These are phyloP conservation scores for Cassiopea xamachana DNA, from an alignment of 30 jellyfish, hydroid and myxozoan species.

Conservation along the genomic window DNA sequence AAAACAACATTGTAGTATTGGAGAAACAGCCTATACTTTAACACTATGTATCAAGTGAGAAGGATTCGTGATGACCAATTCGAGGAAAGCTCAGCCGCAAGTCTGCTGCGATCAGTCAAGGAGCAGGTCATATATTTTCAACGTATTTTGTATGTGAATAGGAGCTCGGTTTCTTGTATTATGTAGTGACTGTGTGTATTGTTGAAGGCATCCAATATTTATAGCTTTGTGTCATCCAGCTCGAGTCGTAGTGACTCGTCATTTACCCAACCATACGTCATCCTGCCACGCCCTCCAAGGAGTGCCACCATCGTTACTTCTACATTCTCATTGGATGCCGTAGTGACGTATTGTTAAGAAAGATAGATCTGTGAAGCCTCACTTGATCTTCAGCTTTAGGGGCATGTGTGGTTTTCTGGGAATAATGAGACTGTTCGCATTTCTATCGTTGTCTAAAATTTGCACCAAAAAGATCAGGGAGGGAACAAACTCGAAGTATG, in stretches of 20 bases:
- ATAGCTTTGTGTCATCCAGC: background rate
- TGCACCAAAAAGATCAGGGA: too few relatives aligned
- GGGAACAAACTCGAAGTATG: too few relatives aligned
- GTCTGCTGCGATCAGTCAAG: conserved; percentile 74
- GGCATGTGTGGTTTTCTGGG: too few relatives aligned
- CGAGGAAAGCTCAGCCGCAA: conserved; percentile 78
- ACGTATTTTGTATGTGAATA: conserved; percentile 43
- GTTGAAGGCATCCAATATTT: conserved; percentile 4
- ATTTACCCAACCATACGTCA: background rate
- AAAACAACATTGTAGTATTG: background rate
- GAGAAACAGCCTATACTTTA: background rate
- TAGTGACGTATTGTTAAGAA: too few relatives aligned
- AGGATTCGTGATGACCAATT: conserved; percentile 31
- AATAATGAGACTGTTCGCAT: too few relatives aligned
- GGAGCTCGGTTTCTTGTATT: conserved; percentile 13
- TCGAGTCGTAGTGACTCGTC: background rate
- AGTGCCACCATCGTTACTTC: too few relatives aligned
- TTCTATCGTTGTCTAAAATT: too few relatives aligned
- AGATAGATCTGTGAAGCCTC: too few relatives aligned
- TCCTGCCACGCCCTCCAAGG: background rate
- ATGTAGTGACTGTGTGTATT: conserved; percentile 23
- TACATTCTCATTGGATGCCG: too few relatives aligned
- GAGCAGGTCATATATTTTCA: conserved; percentile 71
- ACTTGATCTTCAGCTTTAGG: too few relatives aligned
- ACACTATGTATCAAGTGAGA: conserved; percentile 32